phyloP scores from a whole-genome alignment of 2,888 invertebrate species.

The Drepana falcataria region DNA sequence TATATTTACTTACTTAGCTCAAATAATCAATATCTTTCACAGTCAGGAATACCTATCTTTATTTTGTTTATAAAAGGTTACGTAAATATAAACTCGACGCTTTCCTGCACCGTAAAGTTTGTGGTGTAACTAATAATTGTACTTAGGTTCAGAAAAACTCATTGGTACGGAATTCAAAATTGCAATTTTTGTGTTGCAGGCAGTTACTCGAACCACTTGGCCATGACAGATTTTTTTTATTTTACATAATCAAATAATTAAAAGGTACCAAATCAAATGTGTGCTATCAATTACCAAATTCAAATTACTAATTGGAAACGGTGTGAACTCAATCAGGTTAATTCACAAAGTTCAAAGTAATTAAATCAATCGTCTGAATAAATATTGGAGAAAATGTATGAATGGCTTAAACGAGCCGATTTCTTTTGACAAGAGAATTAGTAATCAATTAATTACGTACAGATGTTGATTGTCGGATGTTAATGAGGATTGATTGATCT shows the following conservation, averaged over 20 bases:
- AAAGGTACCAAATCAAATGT: neutral
- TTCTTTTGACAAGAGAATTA: neutral
- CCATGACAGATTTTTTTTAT: conserved; percentile 8
- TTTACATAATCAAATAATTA: conserved; percentile 3
- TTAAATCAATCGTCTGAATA: neutral
- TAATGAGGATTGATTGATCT: neutral
- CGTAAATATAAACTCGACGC: too few species aligned
- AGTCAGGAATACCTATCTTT: too few species aligned
- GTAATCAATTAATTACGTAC: neutral
- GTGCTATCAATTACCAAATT: neutral
- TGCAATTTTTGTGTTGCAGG: too few species aligned
- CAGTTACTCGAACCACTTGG: neutral
- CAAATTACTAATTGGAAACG: neutral
- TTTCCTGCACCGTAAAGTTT: too few species aligned
- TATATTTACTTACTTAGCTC: too few species aligned
- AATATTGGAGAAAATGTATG: neutral
- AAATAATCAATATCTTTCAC: too few species aligned
- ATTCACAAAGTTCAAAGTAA: neutral
- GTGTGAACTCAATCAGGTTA: neutral
- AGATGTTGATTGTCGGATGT: neutral
- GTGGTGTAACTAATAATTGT: too few species aligned
- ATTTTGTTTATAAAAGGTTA: too few species aligned
- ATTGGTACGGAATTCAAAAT: too few species aligned
- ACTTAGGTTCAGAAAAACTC: too few species aligned
- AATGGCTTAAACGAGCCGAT: neutral